phyloP scores from a whole-genome alignment of 2,888 invertebrate species.

The Erebia ligea region DNA sequence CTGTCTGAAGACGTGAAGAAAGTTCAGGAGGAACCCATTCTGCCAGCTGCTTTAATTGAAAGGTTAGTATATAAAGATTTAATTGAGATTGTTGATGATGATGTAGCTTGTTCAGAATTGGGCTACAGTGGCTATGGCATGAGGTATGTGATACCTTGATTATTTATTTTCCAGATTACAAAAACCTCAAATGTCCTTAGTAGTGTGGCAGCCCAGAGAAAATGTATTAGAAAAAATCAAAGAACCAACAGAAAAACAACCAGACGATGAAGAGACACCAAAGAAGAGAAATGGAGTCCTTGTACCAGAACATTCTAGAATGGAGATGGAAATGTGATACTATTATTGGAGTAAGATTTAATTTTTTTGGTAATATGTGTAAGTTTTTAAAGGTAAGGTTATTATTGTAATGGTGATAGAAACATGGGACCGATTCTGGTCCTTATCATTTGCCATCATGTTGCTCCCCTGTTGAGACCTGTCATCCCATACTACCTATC shows the following conservation, averaged over 20 bases:
- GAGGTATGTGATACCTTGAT: neutral
- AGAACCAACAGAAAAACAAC: conserved; percentile 54
- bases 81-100: too few relatives aligned
- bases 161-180: conserved; percentile 75
- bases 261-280: conserved; percentile 50
- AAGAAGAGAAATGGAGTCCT: conserved; percentile 64
- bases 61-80: conserved; percentile 53
- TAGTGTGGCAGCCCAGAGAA: conserved; percentile 91
- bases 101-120: too few relatives aligned
- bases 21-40: conserved; percentile 84
- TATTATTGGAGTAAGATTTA: conserved; percentile 17
- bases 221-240: conserved; percentile 65
- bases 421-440: neutral
- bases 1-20: conserved; percentile 89
- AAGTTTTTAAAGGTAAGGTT: conserved; percentile 13
- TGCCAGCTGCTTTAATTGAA: conserved; percentile 86
- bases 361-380: conserved; percentile 2
- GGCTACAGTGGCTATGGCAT: too few relatives aligned
- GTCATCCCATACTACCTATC: too few relatives aligned
- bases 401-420: conserved; percentile 14
- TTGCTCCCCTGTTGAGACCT: too few relatives aligned
- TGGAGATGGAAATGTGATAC: conserved; percentile 74
- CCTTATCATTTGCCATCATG: too few relatives aligned
- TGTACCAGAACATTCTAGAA: conserved; percentile 54
- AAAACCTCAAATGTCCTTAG: conserved; percentile 90